Base-by-base conservation (phyloP, 2,888 invertebrate species). In the Dolichomitus sp. region DNA sequence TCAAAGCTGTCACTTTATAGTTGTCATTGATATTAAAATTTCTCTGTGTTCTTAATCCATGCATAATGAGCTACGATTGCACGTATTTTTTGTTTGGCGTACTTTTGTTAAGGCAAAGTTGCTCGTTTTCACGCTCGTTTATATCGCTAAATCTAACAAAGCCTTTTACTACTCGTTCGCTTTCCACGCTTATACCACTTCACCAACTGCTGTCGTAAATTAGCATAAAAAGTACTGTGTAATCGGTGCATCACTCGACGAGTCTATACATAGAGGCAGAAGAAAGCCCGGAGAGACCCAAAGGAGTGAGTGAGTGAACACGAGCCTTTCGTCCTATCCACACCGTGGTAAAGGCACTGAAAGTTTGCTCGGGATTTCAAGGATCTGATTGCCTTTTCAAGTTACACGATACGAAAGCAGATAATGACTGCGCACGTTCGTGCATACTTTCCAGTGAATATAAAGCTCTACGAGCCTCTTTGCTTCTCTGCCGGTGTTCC, bases 321-420 rank as follows among this genome's bases (percentile, higher is more conserved):
- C 54, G 40, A 61, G 33, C 50, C 42, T 54, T 77, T 68, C 76
- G 37, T 52, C 75, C 12, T 30, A 30, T 48, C 23, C 61, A 50
- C 75, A 50, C 50, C 27, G 54, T 66, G 37, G 54, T 42, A 59
- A 33, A 50, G 54, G 74, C 74, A 40, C 80, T 69, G 50, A 74
- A 80, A 83, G 73, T 83, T 83, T 83, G 57, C 73, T 30, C 42
- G 61, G 33, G 76, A 80, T 80, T 80, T 77, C 77, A 74, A 80
- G 83, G 73, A 74, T 80, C 77, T 83, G 83, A 83, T 83, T 80
- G 83, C 83, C 80, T 83, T 83, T 83, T 83, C 80, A 69, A 74
- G 83, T 83, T 77, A 73, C 69, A 68, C 83, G 80, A 83, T 83
- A 83, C 83, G 80, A 80, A 83, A 83, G 83, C 73, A 65, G 80